Conservation (phyloP, 2,113 vertebrate species). For the Cricetomys ansorgei region DNA sequence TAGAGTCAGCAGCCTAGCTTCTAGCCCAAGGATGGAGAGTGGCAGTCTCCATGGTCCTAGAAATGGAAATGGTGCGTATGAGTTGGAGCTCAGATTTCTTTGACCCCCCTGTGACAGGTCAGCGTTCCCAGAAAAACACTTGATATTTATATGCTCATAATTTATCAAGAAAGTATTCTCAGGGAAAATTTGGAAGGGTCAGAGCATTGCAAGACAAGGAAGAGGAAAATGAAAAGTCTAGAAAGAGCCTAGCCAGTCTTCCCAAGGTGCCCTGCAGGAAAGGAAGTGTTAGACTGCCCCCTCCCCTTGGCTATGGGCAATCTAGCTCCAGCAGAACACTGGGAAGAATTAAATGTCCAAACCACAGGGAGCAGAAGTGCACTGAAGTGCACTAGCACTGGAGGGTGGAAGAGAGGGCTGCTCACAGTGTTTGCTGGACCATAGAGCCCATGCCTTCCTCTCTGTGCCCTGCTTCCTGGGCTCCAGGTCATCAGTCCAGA, state of each 20-base stretch:
- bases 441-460: background rate
- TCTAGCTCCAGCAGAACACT: background rate
- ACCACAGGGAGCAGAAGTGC: background rate
- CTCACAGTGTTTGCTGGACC: background rate
- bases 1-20: background rate
- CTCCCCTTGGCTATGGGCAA: too few relatives aligned
- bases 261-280: background rate
- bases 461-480: background rate
- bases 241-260: background rate
- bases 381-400: background rate
- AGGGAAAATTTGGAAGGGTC: background rate
- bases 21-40: background rate
- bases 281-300: background rate
- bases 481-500: background rate
- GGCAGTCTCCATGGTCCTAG: background rate
- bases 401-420: background rate
- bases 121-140: conserved; percentile 11
- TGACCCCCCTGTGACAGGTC: background rate
- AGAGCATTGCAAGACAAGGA: background rate
- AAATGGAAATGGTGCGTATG: background rate
- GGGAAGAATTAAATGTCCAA: background rate
- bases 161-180: background rate
- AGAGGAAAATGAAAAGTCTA: background rate
- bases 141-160: background rate
- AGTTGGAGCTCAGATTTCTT: background rate